Evolutionary conservation across 2,888 invertebrate genomes (phyloP), one percentile per base, ranked within the genome.

Genomic region (Andrena chrysosceles): DNA sequence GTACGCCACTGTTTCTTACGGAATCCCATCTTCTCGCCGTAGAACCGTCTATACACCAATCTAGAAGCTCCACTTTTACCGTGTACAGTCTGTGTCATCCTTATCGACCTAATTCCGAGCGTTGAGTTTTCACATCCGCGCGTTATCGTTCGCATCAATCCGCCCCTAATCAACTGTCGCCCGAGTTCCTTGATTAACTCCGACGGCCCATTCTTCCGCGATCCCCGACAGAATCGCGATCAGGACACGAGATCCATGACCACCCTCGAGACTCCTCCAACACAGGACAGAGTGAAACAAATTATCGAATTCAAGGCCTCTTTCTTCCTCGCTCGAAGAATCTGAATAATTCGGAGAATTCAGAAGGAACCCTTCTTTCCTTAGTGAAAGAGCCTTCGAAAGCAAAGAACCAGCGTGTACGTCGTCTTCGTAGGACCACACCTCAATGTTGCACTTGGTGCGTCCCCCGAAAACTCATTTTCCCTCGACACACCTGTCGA

Each of bases 121-220:
- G 54, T 66, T 54, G 67, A 77, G 52, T 72, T 52, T 67, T 70
- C 59, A 42, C 23, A 69, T 33, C 29, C 59, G 33, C 69, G 26
- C 69, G 26, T 66, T 78, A 72, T 83, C 77, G 42, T 35, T 31
- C 62, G 35, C 79, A 77, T 70, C 73, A 20, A 52, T 52, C 54
- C 33, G 48, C 20, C 13, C 35, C 62, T 52, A 56, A 59, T 49
- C 59, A 80, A 52, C 67, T 69, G 49, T 79, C 66, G 73, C 67
- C 60, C 48, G 72, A 72, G 26, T 70, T 75, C 26, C 70, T 56
- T 66, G 26, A 66, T 70, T 71, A 74, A 85, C 70, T 70, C 26
- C 62, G 63, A 67, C 33, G 6, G n/a, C 26, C 62, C 23, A 16
- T 49, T 66, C 48, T 59, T 42, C 13, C 60, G 16, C 20, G 33